Evolutionary conservation across 2,797 vertebrate genomes (phyloP).

Genomic region (Helicolenus hilgendorfi): DNA sequence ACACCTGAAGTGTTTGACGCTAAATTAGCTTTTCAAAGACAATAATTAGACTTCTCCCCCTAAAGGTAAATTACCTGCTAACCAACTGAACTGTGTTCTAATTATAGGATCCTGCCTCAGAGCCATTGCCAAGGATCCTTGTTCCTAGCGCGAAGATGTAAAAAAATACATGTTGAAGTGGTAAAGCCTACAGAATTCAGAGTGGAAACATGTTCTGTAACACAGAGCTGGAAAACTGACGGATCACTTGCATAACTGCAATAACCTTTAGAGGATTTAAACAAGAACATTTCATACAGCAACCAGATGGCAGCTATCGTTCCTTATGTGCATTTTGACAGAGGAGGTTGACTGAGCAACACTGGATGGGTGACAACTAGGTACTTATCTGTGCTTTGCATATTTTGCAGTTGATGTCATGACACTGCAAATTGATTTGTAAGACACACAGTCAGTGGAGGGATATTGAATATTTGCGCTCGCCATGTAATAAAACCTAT

Average conservation of each 20-base stretch:
- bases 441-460: slow-evolving; percentile 72
- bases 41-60: slow-evolving; percentile 93
- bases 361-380: slow-evolving; percentile 74
- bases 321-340: slow-evolving; percentile 68
- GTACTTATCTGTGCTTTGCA: slow-evolving; percentile 85
- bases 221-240: slow-evolving; percentile 53
- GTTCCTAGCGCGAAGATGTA: slow-evolving; percentile 85
- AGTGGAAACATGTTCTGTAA: slow-evolving; percentile 65
- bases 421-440: slow-evolving; percentile 85
- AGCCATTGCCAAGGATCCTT: slow-evolving; percentile 83
- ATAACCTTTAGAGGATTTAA: slow-evolving; percentile 84
- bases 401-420: slow-evolving; percentile 80
- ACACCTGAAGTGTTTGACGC: slow-evolving; percentile 92
- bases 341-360: slow-evolving; percentile 75
- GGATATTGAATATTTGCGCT: slow-evolving; percentile 84
- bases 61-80: slow-evolving; percentile 93
- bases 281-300: slow-evolving; percentile 74
- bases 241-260: slow-evolving; percentile 61
- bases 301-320: slow-evolving; percentile 69
- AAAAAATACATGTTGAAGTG: slow-evolving; percentile 80
- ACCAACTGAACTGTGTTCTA: slow-evolving; percentile 92
- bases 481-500: slow-evolving; percentile 74
- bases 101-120: slow-evolving; percentile 90
- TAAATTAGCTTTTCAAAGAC: slow-evolving; percentile 93
- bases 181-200: slow-evolving; percentile 74